These are phyloP conservation scores for Greenwoodochromis staneri DNA, from an alignment of 2,113 vertebrate species.

Conservation along the genomic window DNA sequence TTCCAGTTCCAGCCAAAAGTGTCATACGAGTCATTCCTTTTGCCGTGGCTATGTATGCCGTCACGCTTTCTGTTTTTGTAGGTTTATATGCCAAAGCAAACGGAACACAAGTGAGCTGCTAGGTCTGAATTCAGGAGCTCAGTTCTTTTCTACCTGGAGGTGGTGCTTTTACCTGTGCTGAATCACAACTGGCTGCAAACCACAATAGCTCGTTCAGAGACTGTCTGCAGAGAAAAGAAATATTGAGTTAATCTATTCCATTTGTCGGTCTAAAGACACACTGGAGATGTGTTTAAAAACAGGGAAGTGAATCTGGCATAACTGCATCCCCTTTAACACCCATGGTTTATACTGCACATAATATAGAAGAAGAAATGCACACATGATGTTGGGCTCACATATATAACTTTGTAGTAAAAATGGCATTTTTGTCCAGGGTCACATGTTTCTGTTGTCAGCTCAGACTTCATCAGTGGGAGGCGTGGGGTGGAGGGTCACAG, in stretches of 20 bases:
- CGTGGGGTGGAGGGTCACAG: not conserved
- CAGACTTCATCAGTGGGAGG: not conserved
- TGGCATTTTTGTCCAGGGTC: not conserved
- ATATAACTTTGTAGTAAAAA: not conserved
- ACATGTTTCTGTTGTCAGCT: slow-evolving; percentile 3
- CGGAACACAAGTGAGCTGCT: not conserved
- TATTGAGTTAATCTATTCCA: not conserved
- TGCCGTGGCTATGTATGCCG: not conserved
- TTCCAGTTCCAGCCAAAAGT: not conserved
- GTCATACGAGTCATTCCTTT: not conserved
- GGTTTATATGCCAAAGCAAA: not conserved
- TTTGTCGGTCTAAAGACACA: not conserved
- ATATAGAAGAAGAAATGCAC: not conserved
- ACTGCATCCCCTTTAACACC: not conserved
- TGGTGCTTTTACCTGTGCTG: not conserved
- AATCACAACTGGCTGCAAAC: not conserved
- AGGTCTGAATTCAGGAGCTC: not conserved
- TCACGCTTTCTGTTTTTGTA: not conserved
- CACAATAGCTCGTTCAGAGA: not conserved
- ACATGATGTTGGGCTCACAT: not conserved
- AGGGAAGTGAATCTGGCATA: not conserved
- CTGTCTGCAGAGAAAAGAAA: not conserved
- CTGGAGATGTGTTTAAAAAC: not conserved
- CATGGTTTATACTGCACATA: not conserved
- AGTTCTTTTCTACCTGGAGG: not conserved